Conservation (phyloP, 1,140 invertebrate species). For the Araneus ventricosus region DNA sequence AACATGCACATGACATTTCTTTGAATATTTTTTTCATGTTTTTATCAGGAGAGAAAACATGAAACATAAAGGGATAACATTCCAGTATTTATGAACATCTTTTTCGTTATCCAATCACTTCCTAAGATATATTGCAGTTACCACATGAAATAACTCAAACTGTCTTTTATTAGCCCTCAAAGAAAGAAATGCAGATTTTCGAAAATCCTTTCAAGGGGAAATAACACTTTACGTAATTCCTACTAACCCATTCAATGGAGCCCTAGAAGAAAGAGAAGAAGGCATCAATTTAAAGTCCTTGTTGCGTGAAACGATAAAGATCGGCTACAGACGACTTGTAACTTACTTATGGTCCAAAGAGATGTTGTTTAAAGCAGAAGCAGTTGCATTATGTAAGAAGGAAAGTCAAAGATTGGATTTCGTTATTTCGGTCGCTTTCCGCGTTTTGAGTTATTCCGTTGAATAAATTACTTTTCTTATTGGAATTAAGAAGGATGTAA, state of each 20-base stretch:
- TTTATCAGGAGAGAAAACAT: too few species aligned
- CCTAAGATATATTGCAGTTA: neutral
- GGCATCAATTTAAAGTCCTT: neutral
- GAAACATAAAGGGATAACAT: neutral
- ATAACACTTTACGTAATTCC: constrained; percentile 16
- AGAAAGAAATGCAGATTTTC: neutral
- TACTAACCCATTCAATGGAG: neutral
- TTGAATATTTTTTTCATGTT: too few species aligned
- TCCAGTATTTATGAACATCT: neutral
- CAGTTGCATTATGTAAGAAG: neutral
- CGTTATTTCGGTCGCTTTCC: too few species aligned
- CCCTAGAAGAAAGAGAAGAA: neutral
- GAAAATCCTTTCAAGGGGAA: constrained; percentile 17
- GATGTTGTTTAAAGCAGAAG: neutral
- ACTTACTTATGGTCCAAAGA: neutral
- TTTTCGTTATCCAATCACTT: neutral
- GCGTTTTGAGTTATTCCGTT: too few species aligned
- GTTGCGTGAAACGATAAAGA: neutral
- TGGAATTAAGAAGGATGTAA: too few species aligned
- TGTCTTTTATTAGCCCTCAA: neutral
- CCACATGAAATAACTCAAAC: neutral
- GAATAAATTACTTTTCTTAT: too few species aligned
- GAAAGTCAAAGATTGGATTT: too few species aligned
- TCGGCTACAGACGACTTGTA: neutral
- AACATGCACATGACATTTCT: too few species aligned